Base-by-base conservation (phyloP, 2,888 invertebrate species). In the Chironomus riparius region DNA sequence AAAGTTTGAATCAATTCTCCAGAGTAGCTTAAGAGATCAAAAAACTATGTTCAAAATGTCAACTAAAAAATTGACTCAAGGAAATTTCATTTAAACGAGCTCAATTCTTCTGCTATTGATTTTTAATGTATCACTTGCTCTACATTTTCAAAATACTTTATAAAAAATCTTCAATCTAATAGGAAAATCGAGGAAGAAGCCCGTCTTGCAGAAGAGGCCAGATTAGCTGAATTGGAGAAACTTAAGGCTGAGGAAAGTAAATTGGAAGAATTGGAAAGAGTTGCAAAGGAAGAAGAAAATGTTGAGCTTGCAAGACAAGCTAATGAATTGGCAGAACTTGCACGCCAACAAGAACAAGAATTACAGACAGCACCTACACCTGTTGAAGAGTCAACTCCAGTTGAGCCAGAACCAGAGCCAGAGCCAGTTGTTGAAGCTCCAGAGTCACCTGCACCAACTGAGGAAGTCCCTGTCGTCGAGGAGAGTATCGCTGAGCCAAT, bases 271-370 rank as follows among this genome's bases (percentile, higher is more conserved):
- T 28, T 76, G 10, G 69, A 88, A 76, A 86, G 85, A 79, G 87
- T 88, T 79, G 88, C 88, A 0, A 87, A 88, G 80, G 88, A 88
- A 80, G 88, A 88, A 80, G 86, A 87, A 24, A 90, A 90, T 83
- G 88, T 85, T 6, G 91, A 90, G 80, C 86, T 91, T 78, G 90
- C 89, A 71, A 85, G 90, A 80, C 91, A 91, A 86, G 91, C 90
- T 78, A 90, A 88, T 69, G 91, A 91, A 83, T 82, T 90, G 79
- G 89, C 89, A 0, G 90, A 91, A 81, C 87, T 88, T 62, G 88
- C 88, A 4, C 86, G 87, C 78, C 88, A 88, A 83, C 86, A 86
- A 80, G 89, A 88, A 77, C 87, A 88, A 21, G 88, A 88, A 77
- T 85, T 87, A 10, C 86, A 85, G 82, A 87, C 86, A 61, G 84